Evolutionary conservation across 2,797 vertebrate species (phyloP), one percentile per base, ranked within the genome.

Genomic region (Heteromormyrus szaboi): DNA sequence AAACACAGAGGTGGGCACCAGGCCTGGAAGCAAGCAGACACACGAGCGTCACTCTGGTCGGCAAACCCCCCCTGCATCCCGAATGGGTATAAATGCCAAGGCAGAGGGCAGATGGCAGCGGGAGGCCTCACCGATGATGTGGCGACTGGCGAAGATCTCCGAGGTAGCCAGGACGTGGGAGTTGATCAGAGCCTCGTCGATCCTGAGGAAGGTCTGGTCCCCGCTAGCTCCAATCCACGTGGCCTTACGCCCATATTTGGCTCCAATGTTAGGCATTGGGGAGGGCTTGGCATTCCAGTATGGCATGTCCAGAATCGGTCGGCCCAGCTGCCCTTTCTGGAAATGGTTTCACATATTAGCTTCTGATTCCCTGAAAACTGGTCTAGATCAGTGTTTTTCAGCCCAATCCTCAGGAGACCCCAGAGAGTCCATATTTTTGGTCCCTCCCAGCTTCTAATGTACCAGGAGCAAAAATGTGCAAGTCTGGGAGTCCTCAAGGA

Each of bases 281-380:
- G 98, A 98, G 83, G 99, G 98, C 88, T 98, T 99, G 90, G 99
- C 98, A 90, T 99, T 99, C 99, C 99, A 99, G 91, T 99, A 99
- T 65, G 98, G 98, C 95, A 99, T 96, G 93, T 99, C 99, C 90
- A 99, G 93, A 94, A 99, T 99, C 62, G 98, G 99, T 51, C 98
- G 96, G 7, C 98, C 99, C 89, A 99, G 96, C 50, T 99, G 99
- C 89, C 99, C 99, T 97, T 99, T 99, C 99, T 99, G 92, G 19
- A 86, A 92, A 90, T 72, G 56, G 33, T 68, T 53, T 56, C 50
- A 29, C 5, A 41, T 37, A 25, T 85, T 48, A 85, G 48, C 81
- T 50, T 12, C 81, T 4, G 81, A 44, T 86, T 54, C 51, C 51
- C 29, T n/a, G 29, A 17, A 85, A 85, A 44, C n/a, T 12, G n/a